Percentiles rank a stretch among this genome's conserved stretches.
Evolutionary conservation across 2,113 vertebrate species (phyloP).

Genomic region (Channa maculata): DNA sequence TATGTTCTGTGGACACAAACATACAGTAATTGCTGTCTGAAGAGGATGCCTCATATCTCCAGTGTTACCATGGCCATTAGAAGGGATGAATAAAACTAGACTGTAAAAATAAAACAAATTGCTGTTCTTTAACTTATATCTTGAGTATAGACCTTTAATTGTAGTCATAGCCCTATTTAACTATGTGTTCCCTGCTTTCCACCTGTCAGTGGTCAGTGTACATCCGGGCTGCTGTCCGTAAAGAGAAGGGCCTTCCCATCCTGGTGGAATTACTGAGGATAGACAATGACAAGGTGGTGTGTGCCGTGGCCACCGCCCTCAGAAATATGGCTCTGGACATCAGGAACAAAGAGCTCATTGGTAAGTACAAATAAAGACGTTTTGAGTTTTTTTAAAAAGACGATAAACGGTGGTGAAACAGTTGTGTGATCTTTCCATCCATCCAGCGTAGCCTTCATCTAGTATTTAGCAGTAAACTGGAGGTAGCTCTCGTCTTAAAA

Average conservation of each 20-base stretch:
- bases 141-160: background rate
- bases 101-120: background rate
- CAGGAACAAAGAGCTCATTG: slow-evolving; percentile 98
- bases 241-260: slow-evolving; percentile 98
- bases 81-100: background rate
- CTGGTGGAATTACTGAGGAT: slow-evolving; percentile 97
- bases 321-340: slow-evolving; percentile 99
- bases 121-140: background rate
- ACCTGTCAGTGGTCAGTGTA: slow-evolving; percentile 94
- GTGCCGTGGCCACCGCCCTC: slow-evolving; percentile 97
- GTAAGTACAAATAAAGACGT: slow-evolving; percentile 80
- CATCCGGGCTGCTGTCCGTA: slow-evolving; percentile 96
- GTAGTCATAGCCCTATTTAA: background rate
- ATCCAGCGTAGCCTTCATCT: no score
- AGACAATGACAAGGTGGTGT: slow-evolving; percentile 99
- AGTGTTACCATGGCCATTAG: background rate
- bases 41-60: background rate
- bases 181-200: slow-evolving; percentile 6
- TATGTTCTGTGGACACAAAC: background rate
- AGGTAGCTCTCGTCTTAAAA: no score
- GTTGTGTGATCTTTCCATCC: background rate
- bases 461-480: no score
- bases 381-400: background rate
- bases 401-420: background rate
- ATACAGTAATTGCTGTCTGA: background rate